These are phyloP conservation scores for Pipra filicauda DNA, from an alignment of 2,113 vertebrate species.

Conservation along the genomic window DNA sequence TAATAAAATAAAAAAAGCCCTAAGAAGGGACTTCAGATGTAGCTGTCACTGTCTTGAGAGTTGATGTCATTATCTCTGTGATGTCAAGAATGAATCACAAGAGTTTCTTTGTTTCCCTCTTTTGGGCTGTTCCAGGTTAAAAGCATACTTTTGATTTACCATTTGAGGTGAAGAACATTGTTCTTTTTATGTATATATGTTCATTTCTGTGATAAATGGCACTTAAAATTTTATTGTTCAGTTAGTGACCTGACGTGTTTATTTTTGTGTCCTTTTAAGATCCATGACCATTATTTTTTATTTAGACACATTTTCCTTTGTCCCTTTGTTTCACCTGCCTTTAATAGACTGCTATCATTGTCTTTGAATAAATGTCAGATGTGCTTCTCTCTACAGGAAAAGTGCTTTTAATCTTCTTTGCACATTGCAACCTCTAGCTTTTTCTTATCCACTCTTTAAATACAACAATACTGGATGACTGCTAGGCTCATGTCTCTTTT, in stretches of 20 bases:
- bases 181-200: not conserved
- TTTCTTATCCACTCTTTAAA: slow-evolving; percentile 42
- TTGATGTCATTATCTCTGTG: not conserved
- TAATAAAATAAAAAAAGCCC: not conserved
- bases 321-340: not conserved
- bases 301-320: not conserved
- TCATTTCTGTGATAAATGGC: not conserved
- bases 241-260: not conserved
- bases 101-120: not conserved
- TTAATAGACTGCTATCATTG: slow-evolving; percentile 29
- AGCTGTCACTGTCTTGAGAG: not conserved
- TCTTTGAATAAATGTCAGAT: slow-evolving; percentile 48
- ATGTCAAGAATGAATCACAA: not conserved
- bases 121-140: not conserved
- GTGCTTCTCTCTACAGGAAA: not conserved
- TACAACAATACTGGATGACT: slow-evolving; percentile 28
- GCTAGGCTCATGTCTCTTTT: not conserved
- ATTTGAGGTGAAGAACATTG: not conserved
- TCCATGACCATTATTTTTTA: slow-evolving; percentile 14
- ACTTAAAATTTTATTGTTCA: not conserved
- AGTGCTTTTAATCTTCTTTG: slow-evolving; percentile 58
- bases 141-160: not conserved
- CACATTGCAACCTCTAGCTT: not conserved
- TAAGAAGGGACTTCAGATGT: not conserved
- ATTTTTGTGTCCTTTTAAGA: slow-evolving; percentile 10